Evolutionary conservation across 2,113 vertebrate species (phyloP).

Genomic region (Equus przewalskii): DNA sequence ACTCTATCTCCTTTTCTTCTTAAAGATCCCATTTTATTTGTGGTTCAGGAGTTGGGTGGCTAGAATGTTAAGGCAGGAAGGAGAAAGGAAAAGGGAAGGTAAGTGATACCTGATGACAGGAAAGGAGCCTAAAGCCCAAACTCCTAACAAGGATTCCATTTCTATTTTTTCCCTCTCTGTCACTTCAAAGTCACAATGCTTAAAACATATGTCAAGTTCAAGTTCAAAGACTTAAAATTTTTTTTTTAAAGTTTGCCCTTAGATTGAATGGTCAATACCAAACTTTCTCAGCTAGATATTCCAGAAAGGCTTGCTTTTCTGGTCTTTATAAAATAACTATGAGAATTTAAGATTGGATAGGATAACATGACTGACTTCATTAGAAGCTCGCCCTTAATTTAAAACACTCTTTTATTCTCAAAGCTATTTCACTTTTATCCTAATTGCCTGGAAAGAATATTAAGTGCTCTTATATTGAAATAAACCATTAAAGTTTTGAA

Average conservation of each 20-base stretch:
- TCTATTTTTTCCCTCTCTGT: neutral
- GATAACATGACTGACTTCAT: neutral
- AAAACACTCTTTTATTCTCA: slow-evolving; percentile 37
- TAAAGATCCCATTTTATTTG: neutral
- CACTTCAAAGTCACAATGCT: slow-evolving; percentile 3
- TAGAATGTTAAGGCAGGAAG: neutral
- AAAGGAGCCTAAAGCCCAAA: neutral
- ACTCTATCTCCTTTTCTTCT: neutral
- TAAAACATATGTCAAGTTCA: slow-evolving; percentile 35
- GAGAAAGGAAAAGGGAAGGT: neutral
- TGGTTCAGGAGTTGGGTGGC: neutral
- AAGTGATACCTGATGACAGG: neutral
- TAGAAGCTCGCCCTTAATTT: neutral
- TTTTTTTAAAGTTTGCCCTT: neutral
- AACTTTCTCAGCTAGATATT: neutral
- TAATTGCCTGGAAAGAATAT: slow-evolving; percentile 42
- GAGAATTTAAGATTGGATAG: neutral
- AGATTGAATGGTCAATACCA: neutral
- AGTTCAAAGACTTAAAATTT: slow-evolving; percentile 2
- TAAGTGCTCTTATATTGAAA: slow-evolving; percentile 29
- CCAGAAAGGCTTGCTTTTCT: slow-evolving; percentile 6
- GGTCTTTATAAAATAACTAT: slow-evolving; percentile 14
- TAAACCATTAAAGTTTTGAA: slow-evolving; percentile 43
- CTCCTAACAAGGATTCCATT: neutral
- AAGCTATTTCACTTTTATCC: slow-evolving; percentile 30